Evolutionary conservation across 92 coral and sea anemone genomes (phyloP).

Genomic region (Epizoanthus fatuus): DNA sequence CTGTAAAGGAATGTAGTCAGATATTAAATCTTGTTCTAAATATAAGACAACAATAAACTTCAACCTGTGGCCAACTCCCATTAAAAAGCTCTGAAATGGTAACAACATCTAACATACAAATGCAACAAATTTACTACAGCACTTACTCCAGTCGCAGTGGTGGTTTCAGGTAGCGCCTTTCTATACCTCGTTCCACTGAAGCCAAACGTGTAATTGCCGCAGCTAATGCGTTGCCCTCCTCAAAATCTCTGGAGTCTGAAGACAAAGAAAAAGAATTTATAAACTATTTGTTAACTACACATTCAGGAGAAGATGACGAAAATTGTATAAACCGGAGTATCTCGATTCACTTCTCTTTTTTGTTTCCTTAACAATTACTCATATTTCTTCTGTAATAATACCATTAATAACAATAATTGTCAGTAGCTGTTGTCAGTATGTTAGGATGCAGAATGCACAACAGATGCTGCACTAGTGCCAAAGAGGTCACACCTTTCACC

Average conservation of each 20-base stretch:
- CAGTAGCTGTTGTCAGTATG: too few relatives aligned
- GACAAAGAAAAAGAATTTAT: neutral
- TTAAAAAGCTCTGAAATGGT: neutral
- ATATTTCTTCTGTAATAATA: too few relatives aligned
- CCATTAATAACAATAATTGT: too few relatives aligned
- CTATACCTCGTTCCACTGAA: constrained; percentile 91
- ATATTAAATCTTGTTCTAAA: neutral
- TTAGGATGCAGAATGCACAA: too few relatives aligned
- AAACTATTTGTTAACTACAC: neutral
- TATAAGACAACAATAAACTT: neutral
- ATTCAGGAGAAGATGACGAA: too few relatives aligned
- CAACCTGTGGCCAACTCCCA: neutral
- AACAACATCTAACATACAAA: neutral
- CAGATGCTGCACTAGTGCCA: too few relatives aligned
- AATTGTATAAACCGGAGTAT: too few relatives aligned
- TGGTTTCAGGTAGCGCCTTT: constrained; percentile 93
- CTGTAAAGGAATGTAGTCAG: constrained; percentile 35
- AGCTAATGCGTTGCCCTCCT: constrained; percentile 78
- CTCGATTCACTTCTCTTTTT: too few relatives aligned
- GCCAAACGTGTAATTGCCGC: constrained; percentile 90
- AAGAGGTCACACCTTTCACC: too few relatives aligned
- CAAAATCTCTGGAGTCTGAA: constrained; percentile 59
- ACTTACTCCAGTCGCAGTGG: constrained; percentile 98
- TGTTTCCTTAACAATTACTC: too few relatives aligned
- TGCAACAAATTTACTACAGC: too few relatives aligned